Evolutionary conservation across 2,797 vertebrate genomes (phyloP), one percentile per base, ranked within the genome.

Genomic region (Diplodus puntazzo): DNA sequence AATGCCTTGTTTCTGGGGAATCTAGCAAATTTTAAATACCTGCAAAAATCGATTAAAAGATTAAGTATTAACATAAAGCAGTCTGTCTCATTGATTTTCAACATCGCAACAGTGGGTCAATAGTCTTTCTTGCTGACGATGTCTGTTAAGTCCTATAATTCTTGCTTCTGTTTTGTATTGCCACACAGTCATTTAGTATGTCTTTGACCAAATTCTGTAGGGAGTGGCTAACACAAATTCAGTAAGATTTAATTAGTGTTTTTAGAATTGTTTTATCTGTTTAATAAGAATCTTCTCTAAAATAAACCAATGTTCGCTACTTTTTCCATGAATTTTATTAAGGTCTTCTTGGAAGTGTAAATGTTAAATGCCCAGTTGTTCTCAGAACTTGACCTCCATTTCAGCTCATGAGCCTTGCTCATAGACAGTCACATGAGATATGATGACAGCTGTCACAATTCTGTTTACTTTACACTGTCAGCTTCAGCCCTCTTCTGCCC

Each of bases 371-470:
- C 55, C 21, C 16, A 69, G 57, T 66, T 73, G 27, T 64, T 53
- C n/a, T 63, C 46, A 75, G 39, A 77, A 55, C 60, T 73, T 20
- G 0, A 43, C 59, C 69, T 68, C 57, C 30, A 68, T 85, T 80
- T 73, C 63, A 68, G 64, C 43, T 81, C 23, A 8, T 34, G 53
- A 60, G 34, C 30, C 14, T 54, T 8, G 30, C 49, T 77, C 57
- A 70, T 27, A 30, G 42, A 46, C 63, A 58, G 73, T 85, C 63
- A 78, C 76, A 85, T 82, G 76, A 83, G 58, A 62, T 69, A 55
- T 53, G 55, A 42, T 64, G 73, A 86, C 87, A 87, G 82, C 88
- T 91, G 88, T 74, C 84, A 69, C 21, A 52, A 74, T 77, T 77
- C 43, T 77, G 46, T 73, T 80, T 42, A 77, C 5, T 64, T 64